Evolutionary conservation across 2,113 vertebrate genomes (phyloP).

Genomic region (Antidorcas marsupialis): DNA sequence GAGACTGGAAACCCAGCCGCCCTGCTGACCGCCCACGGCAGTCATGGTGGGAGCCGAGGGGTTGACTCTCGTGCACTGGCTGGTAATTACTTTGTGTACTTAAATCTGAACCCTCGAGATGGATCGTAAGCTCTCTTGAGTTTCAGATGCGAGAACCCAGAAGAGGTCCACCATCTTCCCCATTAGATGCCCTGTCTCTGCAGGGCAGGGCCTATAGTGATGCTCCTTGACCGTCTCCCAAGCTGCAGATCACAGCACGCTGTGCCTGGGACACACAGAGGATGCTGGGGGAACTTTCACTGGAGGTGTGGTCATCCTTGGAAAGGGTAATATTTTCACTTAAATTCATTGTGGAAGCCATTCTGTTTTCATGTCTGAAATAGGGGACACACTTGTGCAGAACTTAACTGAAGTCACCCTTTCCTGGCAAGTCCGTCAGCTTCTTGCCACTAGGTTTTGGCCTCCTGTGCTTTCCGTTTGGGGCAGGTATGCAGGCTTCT

Average conservation of each 20-base stretch:
- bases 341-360: constrained; percentile 9
- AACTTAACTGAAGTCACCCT: background rate
- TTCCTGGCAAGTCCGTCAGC: background rate
- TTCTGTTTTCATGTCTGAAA: background rate
- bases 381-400: background rate
- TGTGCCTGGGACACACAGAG: background rate
- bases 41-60: background rate
- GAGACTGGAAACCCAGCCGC: fast-evolving
- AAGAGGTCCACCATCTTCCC: background rate
- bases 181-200: background rate
- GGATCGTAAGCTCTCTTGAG: background rate
- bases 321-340: constrained; percentile 15
- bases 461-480: background rate
- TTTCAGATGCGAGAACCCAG: background rate
- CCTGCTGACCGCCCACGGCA: background rate
- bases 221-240: background rate
- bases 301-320: background rate
- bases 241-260: background rate
- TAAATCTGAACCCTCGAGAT: background rate
- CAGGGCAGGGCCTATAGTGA: no score
- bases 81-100: background rate
- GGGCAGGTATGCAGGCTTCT: background rate
- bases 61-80: background rate
- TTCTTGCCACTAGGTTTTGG: background rate
- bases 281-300: background rate